These are phyloP conservation scores for Nannospalax galili DNA, from an alignment of 2,113 vertebrate species.

Conservation along the genomic window DNA sequence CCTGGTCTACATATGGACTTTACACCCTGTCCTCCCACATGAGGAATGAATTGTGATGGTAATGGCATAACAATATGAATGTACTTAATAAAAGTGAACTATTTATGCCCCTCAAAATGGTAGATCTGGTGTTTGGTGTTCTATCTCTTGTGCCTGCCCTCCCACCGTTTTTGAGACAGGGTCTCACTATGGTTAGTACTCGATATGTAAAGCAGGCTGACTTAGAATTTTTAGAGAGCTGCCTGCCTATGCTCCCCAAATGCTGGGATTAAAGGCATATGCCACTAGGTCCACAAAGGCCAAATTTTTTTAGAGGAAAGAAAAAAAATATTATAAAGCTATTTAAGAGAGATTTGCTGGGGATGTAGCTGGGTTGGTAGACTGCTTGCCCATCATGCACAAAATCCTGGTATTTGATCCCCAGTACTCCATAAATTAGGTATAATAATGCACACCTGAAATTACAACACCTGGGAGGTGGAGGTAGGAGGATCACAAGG, in stretches of 20 bases:
- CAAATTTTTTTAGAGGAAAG: background rate
- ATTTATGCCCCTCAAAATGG: background rate
- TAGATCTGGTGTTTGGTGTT: background rate
- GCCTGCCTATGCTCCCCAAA: too few relatives aligned
- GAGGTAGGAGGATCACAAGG: background rate
- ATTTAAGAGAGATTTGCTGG: constrained; percentile 28
- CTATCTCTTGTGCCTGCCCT: background rate
- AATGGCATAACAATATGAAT: background rate
- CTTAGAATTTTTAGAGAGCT: too few relatives aligned
- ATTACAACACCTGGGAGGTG: background rate
- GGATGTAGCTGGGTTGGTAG: background rate
- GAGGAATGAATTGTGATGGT: background rate
- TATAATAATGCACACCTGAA: background rate
- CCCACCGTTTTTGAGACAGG: too few relatives aligned
- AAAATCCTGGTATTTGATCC: background rate
- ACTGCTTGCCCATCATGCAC: background rate
- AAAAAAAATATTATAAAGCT: background rate
- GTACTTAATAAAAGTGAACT: constrained; percentile 10
- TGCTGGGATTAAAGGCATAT: too few relatives aligned
- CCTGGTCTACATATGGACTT: background rate
- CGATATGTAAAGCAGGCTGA: too few relatives aligned
- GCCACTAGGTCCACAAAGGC: too few relatives aligned
- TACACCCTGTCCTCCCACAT: too few relatives aligned
- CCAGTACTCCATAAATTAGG: background rate
- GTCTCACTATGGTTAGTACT: too few relatives aligned